Evolutionary conservation across 2,113 vertebrate species (phyloP).

Genomic region (Vidua macroura): DNA sequence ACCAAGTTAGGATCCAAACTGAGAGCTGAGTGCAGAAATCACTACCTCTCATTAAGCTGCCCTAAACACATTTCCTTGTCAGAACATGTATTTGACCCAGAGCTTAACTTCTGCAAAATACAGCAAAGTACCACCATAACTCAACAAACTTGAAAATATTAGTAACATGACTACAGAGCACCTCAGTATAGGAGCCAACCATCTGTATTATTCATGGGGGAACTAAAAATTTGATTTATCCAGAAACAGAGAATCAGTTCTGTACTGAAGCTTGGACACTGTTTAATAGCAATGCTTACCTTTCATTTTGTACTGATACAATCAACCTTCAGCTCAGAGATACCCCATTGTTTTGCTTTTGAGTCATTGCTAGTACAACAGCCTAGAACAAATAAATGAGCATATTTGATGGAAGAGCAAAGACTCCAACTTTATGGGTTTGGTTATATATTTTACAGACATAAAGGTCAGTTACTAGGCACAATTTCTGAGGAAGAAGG

Average conservation of each 20-base stretch:
- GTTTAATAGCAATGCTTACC: not conserved
- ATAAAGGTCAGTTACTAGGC: not conserved
- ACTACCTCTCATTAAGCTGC: not conserved
- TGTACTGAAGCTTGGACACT: not conserved
- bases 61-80: not conserved
- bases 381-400: constrained; percentile 2
- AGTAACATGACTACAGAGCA: not conserved
- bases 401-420: not conserved
- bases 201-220: not conserved
- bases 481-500: not conserved
- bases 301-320: not conserved
- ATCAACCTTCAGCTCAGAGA: not conserved
- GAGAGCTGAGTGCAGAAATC: not conserved
- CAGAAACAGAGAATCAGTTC: not conserved
- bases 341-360: constrained; percentile 1
- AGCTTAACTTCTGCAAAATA: not conserved
- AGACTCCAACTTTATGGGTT: not conserved
- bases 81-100: not conserved
- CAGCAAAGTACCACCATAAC: not conserved
- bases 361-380: constrained; percentile 16
- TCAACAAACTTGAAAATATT: not conserved
- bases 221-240: not conserved
- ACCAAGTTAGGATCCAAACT: not conserved
- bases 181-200: not conserved
- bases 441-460: not conserved